Percentiles rank a stretch among this genome's conserved stretches.
phyloP scores from a whole-genome alignment of 2,888 invertebrate genomes.

The Eupeodes latifasciatus region DNA sequence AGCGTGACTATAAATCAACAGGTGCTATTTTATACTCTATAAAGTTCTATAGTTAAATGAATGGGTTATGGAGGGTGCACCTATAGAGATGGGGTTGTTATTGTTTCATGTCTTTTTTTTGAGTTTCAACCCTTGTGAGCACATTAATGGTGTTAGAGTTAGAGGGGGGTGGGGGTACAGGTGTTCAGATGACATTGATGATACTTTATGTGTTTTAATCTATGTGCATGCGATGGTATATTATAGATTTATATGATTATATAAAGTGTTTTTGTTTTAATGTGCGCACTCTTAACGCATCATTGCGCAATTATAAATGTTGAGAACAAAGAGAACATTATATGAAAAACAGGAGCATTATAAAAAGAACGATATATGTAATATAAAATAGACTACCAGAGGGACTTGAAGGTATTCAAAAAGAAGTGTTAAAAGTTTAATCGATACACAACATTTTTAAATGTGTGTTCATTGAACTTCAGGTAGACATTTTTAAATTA shows the following conservation, averaged over 20 bases:
- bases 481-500: no score
- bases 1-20: slow-evolving; percentile 50
- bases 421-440: no score
- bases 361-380: background rate
- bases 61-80: background rate
- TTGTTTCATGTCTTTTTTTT: background rate
- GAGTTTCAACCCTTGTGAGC: background rate
- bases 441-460: no score
- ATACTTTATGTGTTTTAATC: slow-evolving; percentile 22
- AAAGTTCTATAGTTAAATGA: background rate
- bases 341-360: background rate
- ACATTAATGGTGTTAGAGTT: background rate
- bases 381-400: no score
- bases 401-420: no score
- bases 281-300: slow-evolving; percentile 42
- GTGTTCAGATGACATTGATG: slow-evolving; percentile 12
- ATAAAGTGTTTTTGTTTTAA: background rate
- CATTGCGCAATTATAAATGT: slow-evolving; percentile 40
- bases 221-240: background rate
- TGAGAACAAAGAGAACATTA: background rate
- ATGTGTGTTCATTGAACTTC: no score
- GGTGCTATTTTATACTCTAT: slow-evolving; percentile 11
- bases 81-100: slow-evolving; percentile 5
- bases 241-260: no score
- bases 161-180: background rate